phyloP scores from a whole-genome alignment of 2,797 vertebrate species.

The Uromys caudimaculatus region DNA sequence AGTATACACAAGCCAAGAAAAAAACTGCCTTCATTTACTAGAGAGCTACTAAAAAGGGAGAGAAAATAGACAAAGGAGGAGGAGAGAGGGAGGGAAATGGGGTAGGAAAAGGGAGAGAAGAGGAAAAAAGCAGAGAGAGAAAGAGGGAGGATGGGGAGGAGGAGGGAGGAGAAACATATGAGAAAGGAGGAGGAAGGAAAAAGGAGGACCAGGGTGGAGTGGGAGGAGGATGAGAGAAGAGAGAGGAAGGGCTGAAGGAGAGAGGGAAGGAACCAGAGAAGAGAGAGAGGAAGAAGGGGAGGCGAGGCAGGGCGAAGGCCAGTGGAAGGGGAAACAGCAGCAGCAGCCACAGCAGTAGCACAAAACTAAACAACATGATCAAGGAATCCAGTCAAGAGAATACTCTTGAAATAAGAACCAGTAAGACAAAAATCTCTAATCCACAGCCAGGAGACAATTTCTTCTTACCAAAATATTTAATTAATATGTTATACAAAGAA shows the following conservation, averaged over 20 bases:
- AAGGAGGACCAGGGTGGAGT: background rate
- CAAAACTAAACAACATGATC: background rate
- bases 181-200: background rate
- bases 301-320: fast-evolving
- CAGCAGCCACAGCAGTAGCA: background rate
- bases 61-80: background rate
- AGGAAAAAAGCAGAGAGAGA: background rate
- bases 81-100: background rate
- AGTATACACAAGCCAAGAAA: background rate
- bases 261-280: background rate
- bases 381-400: background rate
- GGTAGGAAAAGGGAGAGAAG: no score
- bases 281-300: background rate
- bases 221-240: no score
- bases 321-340: background rate
- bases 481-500: no score
- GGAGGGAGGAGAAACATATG: background rate
- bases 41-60: background rate
- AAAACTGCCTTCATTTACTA: background rate
- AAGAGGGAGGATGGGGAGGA: background rate
- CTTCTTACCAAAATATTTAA: no score
- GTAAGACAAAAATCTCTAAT: background rate
- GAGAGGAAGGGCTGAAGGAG: no score
- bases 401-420: background rate
- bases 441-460: background rate